Conservation (phyloP, 2,888 invertebrate species). For the Catocala sponsa region DNA sequence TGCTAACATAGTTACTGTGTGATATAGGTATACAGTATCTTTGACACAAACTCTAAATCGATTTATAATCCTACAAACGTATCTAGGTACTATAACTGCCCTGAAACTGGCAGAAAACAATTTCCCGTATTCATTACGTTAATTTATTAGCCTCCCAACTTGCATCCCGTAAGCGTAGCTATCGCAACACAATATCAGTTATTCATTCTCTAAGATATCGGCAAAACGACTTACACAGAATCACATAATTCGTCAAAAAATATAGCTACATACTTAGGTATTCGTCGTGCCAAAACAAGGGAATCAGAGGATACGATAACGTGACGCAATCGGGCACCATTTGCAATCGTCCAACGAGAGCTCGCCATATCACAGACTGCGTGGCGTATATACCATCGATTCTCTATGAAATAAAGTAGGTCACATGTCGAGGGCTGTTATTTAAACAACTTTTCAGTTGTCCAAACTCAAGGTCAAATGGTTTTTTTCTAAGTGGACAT, state of each 20-base stretch:
- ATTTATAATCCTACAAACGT: no score
- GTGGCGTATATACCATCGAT: slow-evolving; percentile 42
- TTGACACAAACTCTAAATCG: no score
- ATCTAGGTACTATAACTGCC: no score
- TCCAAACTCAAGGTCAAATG: neutral
- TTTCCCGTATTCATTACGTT: no score
- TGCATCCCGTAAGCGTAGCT: no score
- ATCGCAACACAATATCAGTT: no score
- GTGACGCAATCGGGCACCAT: slow-evolving; percentile 24
- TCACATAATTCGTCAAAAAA: neutral
- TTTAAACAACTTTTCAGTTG: neutral
- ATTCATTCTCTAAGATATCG: no score
- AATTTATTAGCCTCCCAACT: no score
- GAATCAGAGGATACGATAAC: slow-evolving; percentile 1
- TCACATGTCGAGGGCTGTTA: slow-evolving; percentile 28
- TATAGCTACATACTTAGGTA: neutral
- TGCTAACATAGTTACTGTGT: no score
- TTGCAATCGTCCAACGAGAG: slow-evolving; percentile 15
- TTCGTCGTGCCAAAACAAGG: slow-evolving; percentile 11
- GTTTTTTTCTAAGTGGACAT: neutral
- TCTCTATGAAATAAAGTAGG: slow-evolving; percentile 35
- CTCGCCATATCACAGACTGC: slow-evolving; percentile 37
- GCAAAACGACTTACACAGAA: no score
- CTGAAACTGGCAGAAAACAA: no score
- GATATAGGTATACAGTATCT: no score